phyloP scores from a whole-genome alignment of 2,888 invertebrate species.

The Himalopsyche anomala region DNA sequence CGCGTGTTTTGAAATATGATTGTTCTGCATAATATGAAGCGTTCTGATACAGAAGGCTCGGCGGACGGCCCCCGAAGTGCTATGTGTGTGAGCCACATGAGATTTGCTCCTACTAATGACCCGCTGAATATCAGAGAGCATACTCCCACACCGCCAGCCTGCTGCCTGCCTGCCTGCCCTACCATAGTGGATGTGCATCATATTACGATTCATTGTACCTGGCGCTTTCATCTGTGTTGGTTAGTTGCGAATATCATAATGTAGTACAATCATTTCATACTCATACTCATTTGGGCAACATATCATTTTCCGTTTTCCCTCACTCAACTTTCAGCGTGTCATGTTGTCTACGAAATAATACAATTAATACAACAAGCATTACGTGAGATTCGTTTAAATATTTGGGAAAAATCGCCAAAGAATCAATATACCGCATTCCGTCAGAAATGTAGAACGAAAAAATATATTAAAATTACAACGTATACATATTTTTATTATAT shows the following conservation, averaged over 20 bases:
- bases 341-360: no score
- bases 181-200: slow-evolving; percentile 24
- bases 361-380: no score
- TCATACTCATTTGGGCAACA: background rate
- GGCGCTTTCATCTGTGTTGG: slow-evolving; percentile 21
- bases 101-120: slow-evolving; percentile 32
- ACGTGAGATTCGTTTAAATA: no score
- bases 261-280: slow-evolving; percentile 3
- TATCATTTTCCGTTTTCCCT: no score
- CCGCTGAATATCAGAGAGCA: slow-evolving; percentile 42
- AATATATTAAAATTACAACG: no score
- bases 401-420: no score
- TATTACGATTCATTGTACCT: slow-evolving; percentile 32
- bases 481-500: no score
- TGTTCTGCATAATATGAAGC: slow-evolving; percentile 19
- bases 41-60: background rate
- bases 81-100: slow-evolving; percentile 32
- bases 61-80: slow-evolving; percentile 23
- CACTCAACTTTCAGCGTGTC: no score
- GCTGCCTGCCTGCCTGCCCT: background rate
- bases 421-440: no score
- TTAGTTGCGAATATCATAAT: background rate
- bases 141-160: background rate
- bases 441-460: no score
- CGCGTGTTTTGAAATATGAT: slow-evolving; percentile 4